Evolutionary conservation across 1,140 invertebrate genomes (phyloP), one percentile per base, ranked within the genome.

Genomic region (Pollicipes pollicipes): DNA sequence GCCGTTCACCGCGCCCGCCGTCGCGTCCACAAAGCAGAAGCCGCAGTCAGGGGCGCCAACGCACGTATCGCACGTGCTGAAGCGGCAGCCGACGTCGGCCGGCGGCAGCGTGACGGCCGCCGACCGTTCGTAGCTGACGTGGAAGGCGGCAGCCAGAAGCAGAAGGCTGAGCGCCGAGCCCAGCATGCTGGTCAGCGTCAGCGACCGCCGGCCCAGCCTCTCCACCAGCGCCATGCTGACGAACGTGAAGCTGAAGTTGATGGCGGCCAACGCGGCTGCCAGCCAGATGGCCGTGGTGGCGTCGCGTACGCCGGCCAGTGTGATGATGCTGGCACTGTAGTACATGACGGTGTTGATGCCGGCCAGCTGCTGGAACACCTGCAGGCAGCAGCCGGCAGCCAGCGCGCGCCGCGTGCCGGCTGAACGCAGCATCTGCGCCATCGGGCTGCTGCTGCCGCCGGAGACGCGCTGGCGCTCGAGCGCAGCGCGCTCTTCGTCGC

Each of bases 301-400:
- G 35, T 35, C n/a, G n/a, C n/a, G n/a, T n/a, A 45, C 37, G 24
- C 37, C 37, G 0, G 85, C 80, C 80, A 85, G 85, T 68, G 83
- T 78, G 70, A 86, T 86, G 69, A 87, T 87, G 32, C 82, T 83
- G 16, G 84, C 84, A 69, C 82, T 83, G 76, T 86, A 85, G 76
- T 79, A 85, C 84, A 86, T 86, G 35, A 87, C 83, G 21, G 84
- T 86, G 73, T 86, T 86, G 73, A 86, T 85, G 37, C 85, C 85
- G 24, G 82, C 79, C 1, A 86, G 71, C 76, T 86, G 85, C 75
- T 86, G 84, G 66, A 86, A 81, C 58, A 82, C 77, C 73, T 85
- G 84, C 26, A 86, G 76, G 68, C 79, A 75, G 75, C 83, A 84
- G 0, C 85, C 85, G 17, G 87, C 79, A 21, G 84, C 37, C 0